Evolutionary conservation across 2,797 vertebrate species (phyloP), one percentile per base, ranked within the genome.

Genomic region (Malurus leucopterus): DNA sequence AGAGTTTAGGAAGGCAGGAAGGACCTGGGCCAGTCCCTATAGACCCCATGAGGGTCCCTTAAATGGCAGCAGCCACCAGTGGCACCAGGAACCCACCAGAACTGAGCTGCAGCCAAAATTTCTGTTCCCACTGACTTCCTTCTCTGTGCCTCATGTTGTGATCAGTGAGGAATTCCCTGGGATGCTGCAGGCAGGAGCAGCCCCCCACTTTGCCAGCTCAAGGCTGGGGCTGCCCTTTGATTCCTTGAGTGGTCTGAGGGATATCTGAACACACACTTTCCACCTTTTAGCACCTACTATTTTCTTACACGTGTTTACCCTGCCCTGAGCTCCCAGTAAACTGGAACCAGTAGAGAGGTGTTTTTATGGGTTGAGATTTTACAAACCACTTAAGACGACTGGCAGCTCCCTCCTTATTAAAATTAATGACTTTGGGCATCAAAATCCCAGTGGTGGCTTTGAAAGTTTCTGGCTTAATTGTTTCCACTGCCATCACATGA

Each of bases 351-450:
- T 82, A 64, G 87, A 92, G 85, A 94, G 80, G 89, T 90, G 91
- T 81, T 93, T 93, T 95, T 93, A 93, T 55, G 68, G 74, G 57
- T 70, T 93, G 92, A 93, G 92, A 93, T 95, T 94, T 92, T 93
- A 92, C 71, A 91, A 92, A 91, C 91, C 89, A 93, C 93, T 94
- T 94, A 89, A 94, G 91, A 92, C 5, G 65, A 86, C 87, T 93
- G 68, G 92, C 91, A 93, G 93, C 64, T 88, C 91, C 70, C 74
- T 92, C 84, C 92, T 91, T 91, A 91, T 94, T 95, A 95, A 95
- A 93, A 92, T 95, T 94, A 94, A 94, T 89, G 90, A 94, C 88
- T 90, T 86, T 67, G 89, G 89, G 94, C 95, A 95, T 86, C 93
- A 76, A 94, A 95, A 93, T 93, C 95, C 91, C 93, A 91, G 51